A percentile compares a stretch with the other conserved stretches of the same genome.
Conservation (phyloP, 53 echinoderm and acorn worm genomes). For the Astropecten irregularis region DNA sequence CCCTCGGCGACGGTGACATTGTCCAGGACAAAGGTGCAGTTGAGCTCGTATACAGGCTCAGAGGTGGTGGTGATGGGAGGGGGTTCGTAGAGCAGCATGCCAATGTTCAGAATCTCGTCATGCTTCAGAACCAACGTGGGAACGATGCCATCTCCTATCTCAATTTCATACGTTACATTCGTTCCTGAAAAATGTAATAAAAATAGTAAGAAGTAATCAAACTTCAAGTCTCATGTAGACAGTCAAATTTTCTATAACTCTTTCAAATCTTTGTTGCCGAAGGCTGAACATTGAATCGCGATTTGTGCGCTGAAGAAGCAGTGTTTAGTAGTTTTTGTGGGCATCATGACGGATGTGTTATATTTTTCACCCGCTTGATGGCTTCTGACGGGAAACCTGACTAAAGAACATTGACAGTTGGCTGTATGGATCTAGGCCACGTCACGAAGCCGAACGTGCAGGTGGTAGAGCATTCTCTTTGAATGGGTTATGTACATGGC, state of each 20-base stretch:
- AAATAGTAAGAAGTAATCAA: background rate
- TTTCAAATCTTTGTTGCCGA: too few relatives aligned
- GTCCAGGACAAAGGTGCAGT: constrained; percentile 27
- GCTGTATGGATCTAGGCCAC: too few relatives aligned
- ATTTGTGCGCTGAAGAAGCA: too few relatives aligned
- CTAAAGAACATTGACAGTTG: too few relatives aligned
- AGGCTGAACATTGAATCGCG: too few relatives aligned
- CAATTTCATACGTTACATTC: constrained; percentile 78
- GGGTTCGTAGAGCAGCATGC: constrained; percentile 31
- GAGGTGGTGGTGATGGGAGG: background rate
- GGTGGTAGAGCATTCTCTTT: too few relatives aligned
- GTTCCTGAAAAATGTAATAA: constrained; percentile 61
- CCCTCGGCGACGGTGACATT: background rate
- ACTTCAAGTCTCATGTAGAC: background rate
- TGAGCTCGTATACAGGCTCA: constrained; percentile 6
- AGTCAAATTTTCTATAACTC: background rate
- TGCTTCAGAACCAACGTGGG: constrained; percentile 74
- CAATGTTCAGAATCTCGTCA: constrained; percentile 68
- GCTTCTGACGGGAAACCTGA: too few relatives aligned
- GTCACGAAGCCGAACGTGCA: too few relatives aligned
- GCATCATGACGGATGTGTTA: too few relatives aligned
- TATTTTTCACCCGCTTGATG: too few relatives aligned
- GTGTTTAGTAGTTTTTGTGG: too few relatives aligned
- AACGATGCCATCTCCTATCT: constrained; percentile 79
- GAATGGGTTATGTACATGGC: too few relatives aligned